Evolutionary conservation across 2,888 invertebrate species (phyloP).

Genomic region (Tanypteryx hageni): DNA sequence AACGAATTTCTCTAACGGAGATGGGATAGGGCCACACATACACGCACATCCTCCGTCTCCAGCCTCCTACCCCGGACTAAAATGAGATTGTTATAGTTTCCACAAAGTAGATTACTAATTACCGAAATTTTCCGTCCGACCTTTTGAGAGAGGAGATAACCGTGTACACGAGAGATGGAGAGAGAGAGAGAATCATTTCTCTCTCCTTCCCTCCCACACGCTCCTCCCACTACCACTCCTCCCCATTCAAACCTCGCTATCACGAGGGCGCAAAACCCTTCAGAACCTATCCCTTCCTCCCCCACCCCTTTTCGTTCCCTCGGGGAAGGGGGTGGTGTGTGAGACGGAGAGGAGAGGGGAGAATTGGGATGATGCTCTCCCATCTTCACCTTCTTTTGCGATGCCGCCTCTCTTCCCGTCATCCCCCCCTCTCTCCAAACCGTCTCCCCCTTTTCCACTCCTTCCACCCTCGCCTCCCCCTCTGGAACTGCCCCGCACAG

Average conservation of each 20-base stretch:
- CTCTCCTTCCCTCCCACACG: neutral
- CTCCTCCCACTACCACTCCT: neutral
- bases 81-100: conserved; percentile 34
- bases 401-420: neutral
- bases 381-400: neutral
- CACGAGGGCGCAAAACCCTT: neutral
- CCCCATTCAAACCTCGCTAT: neutral
- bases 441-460: neutral
- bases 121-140: conserved; percentile 26
- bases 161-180: neutral
- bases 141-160: conserved; percentile 29
- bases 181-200: neutral
- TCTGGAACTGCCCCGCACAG: conserved; percentile 52
- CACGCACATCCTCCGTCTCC: neutral
- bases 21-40: neutral
- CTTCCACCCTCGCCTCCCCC: neutral
- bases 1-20: neutral
- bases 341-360: neutral
- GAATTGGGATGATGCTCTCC: neutral
- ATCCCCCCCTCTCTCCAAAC: neutral
- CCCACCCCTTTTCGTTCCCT: neutral
- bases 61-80: neutral
- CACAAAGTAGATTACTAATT: conserved; percentile 22
- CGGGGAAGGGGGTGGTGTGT: too few relatives aligned
- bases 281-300: neutral